These are phyloP conservation scores for Nineta flava DNA, from an alignment of 2,888 invertebrate genomes.

Conservation along the genomic window DNA sequence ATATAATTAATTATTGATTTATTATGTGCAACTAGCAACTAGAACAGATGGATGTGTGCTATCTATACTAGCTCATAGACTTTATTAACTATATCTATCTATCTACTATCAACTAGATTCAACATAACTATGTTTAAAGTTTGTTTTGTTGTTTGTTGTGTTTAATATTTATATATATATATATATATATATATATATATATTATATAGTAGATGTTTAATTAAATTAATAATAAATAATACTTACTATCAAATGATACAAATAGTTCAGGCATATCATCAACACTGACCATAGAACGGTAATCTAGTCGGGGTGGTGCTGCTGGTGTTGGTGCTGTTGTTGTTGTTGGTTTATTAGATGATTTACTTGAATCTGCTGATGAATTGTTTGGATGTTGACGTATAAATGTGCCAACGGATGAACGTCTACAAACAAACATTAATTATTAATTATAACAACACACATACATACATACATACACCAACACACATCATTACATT, in stretches of 20 bases:
- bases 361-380: conserved; percentile 39
- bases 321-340: too few relatives aligned
- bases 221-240: neutral
- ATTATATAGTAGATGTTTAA: too few relatives aligned
- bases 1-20: too few relatives aligned
- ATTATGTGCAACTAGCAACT: conserved; percentile 2
- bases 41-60: neutral
- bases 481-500: too few relatives aligned
- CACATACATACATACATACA: neutral
- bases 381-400: conserved; percentile 46
- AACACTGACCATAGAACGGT: conserved; percentile 84
- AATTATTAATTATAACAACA: neutral
- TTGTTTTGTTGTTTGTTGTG: too few relatives aligned
- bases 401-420: conserved; percentile 74
- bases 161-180: too few relatives aligned
- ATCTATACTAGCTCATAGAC: too few relatives aligned
- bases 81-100: too few relatives aligned
- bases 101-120: neutral
- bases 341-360: conserved; percentile 35
- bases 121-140: neutral
- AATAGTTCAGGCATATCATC: conserved; percentile 93
- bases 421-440: conserved; percentile 40
- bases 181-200: too few relatives aligned
- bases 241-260: conserved; percentile 84
- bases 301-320: conserved; percentile 66